Base-by-base conservation (phyloP, 2,113 vertebrate genomes). In the Corydoras maculifer region DNA sequence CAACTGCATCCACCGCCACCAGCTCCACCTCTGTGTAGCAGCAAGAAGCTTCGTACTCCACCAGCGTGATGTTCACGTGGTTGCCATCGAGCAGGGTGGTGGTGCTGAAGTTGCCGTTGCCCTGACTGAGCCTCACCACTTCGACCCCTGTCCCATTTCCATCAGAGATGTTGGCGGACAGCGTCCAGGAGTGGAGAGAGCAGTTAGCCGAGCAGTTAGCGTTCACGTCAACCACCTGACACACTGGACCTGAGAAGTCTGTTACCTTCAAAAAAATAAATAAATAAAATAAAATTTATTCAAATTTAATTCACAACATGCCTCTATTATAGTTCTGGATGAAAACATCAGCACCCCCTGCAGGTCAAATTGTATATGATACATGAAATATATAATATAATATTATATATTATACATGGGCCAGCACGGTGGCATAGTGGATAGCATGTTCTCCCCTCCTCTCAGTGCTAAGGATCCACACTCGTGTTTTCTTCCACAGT, bases 11-110 rank as follows among this genome's bases (percentile, higher is more conserved):
- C 18, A 88, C 81, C 15, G 66, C 81, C 12, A 77, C 30, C 70
- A 90, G 76, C 77, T 79, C 76, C n/a, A 88, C 82, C 10, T 12
- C 78, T 60, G 51, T 69, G 29, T 75, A 82, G 30, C 86, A 89
- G 80, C 88, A 90, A 70, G 88, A 85, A 62, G 86, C 80, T 2
- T 15, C 84, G 76, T 86, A 90, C 25, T 67, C 62, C 1, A 32
- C 80, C 62, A 80, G 48, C 0, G 82, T 87, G 3, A 86, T 25
- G 35, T 82, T 82, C 0, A 81, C 77, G 0, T 75, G 85, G 8
- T 30, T 72, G 0, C 53, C 66, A n/a, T 65, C 81, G 1, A 70
- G 25, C 14, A 8, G 51, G 8, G 66, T 62, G 75, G 66, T 85
- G 49, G 76, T 86, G 48, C 54, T 84, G 12, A 89, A 77, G 35